Conservation (phyloP, 1,140 invertebrate species). For the Drosophila novamexicana region DNA sequence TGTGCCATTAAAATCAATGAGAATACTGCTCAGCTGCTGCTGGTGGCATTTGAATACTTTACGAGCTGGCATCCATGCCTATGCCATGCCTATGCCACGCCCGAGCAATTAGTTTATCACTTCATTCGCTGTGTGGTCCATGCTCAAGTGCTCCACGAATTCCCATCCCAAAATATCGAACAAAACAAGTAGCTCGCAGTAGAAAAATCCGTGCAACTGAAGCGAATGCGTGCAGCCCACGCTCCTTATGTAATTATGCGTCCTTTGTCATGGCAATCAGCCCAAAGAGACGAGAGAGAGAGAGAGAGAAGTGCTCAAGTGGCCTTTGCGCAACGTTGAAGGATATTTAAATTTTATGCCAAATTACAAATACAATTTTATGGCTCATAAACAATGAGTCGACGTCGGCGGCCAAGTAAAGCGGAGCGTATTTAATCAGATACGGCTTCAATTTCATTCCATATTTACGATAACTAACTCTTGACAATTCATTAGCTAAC, state of each 20-base stretch:
- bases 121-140: slow-evolving; percentile 72
- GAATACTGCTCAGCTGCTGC: slow-evolving; percentile 21
- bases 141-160: slow-evolving; percentile 54
- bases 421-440: slow-evolving; percentile 44
- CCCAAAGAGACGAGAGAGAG: background rate
- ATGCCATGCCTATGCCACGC: slow-evolving; percentile 26
- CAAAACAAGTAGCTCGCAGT: slow-evolving; percentile 56
- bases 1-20: slow-evolving; percentile 77
- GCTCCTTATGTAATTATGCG: slow-evolving; percentile 69
- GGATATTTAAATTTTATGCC: slow-evolving; percentile 78
- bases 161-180: slow-evolving; percentile 13
- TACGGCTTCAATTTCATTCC: slow-evolving; percentile 49
- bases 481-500: slow-evolving; percentile 61
- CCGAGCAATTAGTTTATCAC: slow-evolving; percentile 75
- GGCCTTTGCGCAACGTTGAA: slow-evolving; percentile 47
- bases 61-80: slow-evolving; percentile 49
- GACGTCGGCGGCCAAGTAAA: slow-evolving; percentile 28
- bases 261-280: slow-evolving; percentile 71
- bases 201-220: slow-evolving; percentile 49
- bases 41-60: slow-evolving; percentile 50
- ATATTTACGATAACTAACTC: background rate
- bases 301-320: slow-evolving; percentile 49
- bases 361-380: slow-evolving; percentile 79
- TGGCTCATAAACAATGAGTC: slow-evolving; percentile 53
- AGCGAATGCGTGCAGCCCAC: slow-evolving; percentile 16